Evolutionary conservation across 2,888 invertebrate species (phyloP).

Genomic region (Leucoma salicis): DNA sequence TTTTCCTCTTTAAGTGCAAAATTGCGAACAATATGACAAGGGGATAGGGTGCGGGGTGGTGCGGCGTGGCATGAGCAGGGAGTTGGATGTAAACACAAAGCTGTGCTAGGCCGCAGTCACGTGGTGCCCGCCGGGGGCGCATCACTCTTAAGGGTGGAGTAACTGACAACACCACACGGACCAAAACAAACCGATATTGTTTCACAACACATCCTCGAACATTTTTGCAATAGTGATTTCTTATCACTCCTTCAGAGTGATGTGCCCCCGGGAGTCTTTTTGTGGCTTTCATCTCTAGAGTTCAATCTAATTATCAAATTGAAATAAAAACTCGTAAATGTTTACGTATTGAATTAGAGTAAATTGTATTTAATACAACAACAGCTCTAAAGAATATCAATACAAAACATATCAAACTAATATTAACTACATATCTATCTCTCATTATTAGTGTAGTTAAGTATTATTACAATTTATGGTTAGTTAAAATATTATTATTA

Average conservation of each 20-base stretch:
- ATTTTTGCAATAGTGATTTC: neutral
- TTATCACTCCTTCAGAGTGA: conserved; percentile 67
- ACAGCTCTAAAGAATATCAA: conserved; percentile 80
- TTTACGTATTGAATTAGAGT: conserved; percentile 70
- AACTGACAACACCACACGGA: conserved; percentile 28
- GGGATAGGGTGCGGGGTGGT: conserved; percentile 34
- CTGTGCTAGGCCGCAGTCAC: conserved; percentile 74
- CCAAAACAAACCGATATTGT: conserved; percentile 14
- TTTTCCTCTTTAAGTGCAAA: conserved; percentile 27
- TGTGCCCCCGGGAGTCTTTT: conserved; percentile 52
- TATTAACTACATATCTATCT: conserved; percentile 22
- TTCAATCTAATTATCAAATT: conserved; percentile 43
- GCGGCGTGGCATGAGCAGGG: conserved; percentile 36
- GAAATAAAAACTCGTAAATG: conserved; percentile 27
- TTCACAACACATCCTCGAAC: conserved; percentile 8
- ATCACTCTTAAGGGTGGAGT: conserved; percentile 74
- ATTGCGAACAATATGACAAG: conserved; percentile 34
- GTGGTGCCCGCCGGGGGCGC: conserved; percentile 80
- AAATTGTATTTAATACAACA: conserved; percentile 67
- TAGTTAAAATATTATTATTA: neutral
- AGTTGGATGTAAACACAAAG: conserved; percentile 76
- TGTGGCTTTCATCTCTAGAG: conserved; percentile 21
- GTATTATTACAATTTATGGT: neutral
- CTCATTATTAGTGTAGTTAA: neutral
- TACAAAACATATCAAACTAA: conserved; percentile 76